phyloP scores from a whole-genome alignment of 2,888 invertebrate genomes.

The Melieria omissa region DNA sequence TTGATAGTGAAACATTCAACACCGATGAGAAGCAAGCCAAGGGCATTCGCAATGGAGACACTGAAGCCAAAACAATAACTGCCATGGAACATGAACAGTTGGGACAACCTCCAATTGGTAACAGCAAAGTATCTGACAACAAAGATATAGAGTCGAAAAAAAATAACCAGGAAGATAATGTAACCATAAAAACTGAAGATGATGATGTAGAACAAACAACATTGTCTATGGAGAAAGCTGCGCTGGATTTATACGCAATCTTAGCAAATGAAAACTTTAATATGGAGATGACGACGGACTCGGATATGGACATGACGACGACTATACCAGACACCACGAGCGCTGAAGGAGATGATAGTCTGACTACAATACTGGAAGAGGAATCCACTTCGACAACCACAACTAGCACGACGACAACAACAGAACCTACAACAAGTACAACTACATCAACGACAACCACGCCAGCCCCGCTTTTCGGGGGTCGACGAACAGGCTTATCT shows the following conservation, averaged over 20 bases:
- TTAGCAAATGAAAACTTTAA: slow-evolving; percentile 75
- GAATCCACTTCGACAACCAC: slow-evolving; percentile 71
- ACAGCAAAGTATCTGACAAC: slow-evolving; percentile 43
- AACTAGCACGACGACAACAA: slow-evolving; percentile 68
- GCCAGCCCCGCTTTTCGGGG: slow-evolving; percentile 55
- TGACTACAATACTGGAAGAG: slow-evolving; percentile 64
- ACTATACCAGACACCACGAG: slow-evolving; percentile 61
- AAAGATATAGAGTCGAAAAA: slow-evolving; percentile 44
- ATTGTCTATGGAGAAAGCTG: slow-evolving; percentile 84
- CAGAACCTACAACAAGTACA: slow-evolving; percentile 70
- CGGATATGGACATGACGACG: slow-evolving; percentile 57
- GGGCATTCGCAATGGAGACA: slow-evolving; percentile 60
- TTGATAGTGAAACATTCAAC: slow-evolving; percentile 85
- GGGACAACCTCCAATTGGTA: slow-evolving; percentile 50
- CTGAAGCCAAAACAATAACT: slow-evolving; percentile 57
- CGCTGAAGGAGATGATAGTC: slow-evolving; percentile 55
- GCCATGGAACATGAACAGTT: slow-evolving; percentile 58
- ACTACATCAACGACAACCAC: slow-evolving; percentile 68
- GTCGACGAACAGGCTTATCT: slow-evolving; percentile 55
- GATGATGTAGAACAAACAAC: slow-evolving; percentile 65
- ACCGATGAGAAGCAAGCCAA: slow-evolving; percentile 69
- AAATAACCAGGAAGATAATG: slow-evolving; percentile 44
- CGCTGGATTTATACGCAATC: slow-evolving; percentile 84
- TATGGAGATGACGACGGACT: slow-evolving; percentile 67
- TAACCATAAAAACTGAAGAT: slow-evolving; percentile 41